Evolutionary conservation across 2,888 invertebrate species (phyloP), one percentile per base, ranked within the genome.

Genomic region (Eristalis intricaria): DNA sequence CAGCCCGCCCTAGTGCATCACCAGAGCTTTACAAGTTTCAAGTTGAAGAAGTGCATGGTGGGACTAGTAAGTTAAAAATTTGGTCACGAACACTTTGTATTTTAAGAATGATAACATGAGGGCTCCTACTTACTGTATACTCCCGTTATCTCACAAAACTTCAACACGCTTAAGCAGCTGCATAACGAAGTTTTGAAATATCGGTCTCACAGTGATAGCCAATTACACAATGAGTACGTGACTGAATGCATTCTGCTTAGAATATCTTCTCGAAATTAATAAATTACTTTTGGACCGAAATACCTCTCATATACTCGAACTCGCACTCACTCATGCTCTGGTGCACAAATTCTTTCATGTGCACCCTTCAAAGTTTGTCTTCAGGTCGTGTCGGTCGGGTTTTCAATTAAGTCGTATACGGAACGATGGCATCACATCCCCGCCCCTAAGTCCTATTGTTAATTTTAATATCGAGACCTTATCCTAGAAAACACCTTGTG

Each of bases 361-460:
- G 50, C 50, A 50, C 50, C 19, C 50, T 50, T 50, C 50, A 50
- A 50, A 50, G 50, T 50, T 50, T 50, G 50, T 50, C 50, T 50
- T n/a, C 50, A n/a, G n/a, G 19, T 43, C 22, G 23, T 70, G 40
- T 66, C 58, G 19, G 68, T 58, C 40, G 60, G 15, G 19, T 79
- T 61, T 75, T 79, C 65, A 75, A 78, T 78, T 79, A 79, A 84
- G 70, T 74, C 69, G 84, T 69, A 79, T 65, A 69, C 74, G 65
- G 43, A 35, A 40, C 65, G 74, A 84, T 50, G 50, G 19, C 8
- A 50, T 19, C 15, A 19, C 8, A 19, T 8, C 19, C 50, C 43
- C 61, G 2, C 10, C 26, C 26, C 26, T 1, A 23, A 50, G 78
- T 69, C 64, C 63, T 29, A 69, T 74, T 73, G 69, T 84, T 79